These are phyloP conservation scores for Oreochromis grahami DNA, from an alignment of 2,797 vertebrate species.

Conservation along the genomic window DNA sequence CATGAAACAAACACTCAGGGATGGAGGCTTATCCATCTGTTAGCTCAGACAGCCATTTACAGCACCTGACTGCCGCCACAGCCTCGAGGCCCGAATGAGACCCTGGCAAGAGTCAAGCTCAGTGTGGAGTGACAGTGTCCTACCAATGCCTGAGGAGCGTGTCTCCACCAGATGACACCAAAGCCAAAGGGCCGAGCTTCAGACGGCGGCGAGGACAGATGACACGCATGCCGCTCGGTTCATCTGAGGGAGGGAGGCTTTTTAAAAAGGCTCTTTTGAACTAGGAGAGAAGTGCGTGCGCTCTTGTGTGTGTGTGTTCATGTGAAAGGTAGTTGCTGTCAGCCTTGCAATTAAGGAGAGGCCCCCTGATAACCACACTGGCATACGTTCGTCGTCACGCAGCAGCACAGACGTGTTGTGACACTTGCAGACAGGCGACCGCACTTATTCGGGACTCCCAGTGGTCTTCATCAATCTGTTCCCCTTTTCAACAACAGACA, in stretches of 20 bases:
- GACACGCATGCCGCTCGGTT: conserved; percentile 61
- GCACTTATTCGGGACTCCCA: conserved; percentile 40
- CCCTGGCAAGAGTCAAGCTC: conserved; percentile 39
- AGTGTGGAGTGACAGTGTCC: conserved; percentile 55
- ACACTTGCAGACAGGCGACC: conserved; percentile 50
- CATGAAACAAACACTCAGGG: background rate
- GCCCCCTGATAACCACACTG: conserved; percentile 18
- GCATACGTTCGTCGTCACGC: conserved; percentile 25
- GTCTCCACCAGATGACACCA: conserved; percentile 50
- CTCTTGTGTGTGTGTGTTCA: background rate
- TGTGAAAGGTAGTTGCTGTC: conserved; percentile 54
- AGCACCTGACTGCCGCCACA: conserved; percentile 49
- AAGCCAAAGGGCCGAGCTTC: background rate
- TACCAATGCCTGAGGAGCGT: conserved; percentile 26
- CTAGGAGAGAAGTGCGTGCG: background rate
- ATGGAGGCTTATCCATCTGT: conserved; percentile 33
- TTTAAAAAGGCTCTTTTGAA: conserved; percentile 51
- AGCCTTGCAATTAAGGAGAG: conserved; percentile 51
- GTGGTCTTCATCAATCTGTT: conserved; percentile 67
- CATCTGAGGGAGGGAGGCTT: conserved; percentile 24
- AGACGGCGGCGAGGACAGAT: conserved; percentile 52
- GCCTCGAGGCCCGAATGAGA: conserved; percentile 33
- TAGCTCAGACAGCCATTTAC: conserved; percentile 51
- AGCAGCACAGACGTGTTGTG: conserved; percentile 23
- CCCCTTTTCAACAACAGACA: conserved; percentile 53